These are phyloP conservation scores for Pelecanoides urinatrix DNA, from an alignment of 2,113 vertebrate species.

Conservation along the genomic window DNA sequence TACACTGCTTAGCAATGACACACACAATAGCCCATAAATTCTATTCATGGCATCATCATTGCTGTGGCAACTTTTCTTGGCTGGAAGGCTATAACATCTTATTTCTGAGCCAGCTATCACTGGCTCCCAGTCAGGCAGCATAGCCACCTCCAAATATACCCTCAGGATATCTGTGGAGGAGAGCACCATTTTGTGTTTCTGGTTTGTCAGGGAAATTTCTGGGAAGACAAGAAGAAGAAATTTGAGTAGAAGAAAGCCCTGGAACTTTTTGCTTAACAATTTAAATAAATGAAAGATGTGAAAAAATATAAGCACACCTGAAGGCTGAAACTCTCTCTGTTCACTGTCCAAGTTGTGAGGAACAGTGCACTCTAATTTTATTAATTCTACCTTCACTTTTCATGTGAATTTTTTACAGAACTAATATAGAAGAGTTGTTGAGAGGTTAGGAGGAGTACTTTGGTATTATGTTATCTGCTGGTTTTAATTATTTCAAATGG, in stretches of 20 bases:
- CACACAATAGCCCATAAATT: not conserved
- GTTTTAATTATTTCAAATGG: not conserved
- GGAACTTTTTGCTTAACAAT: not conserved
- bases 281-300: not conserved
- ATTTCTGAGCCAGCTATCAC: not conserved
- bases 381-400: not conserved
- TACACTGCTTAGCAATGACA: not conserved
- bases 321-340: not conserved
- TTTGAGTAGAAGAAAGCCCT: not conserved
- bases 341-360: not conserved
- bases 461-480: not conserved
- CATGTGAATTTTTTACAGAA: not conserved
- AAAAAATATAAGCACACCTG: not conserved
- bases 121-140: not conserved
- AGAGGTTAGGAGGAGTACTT: not conserved
- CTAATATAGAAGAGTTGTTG: not conserved
- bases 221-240: not conserved
- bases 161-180: not conserved
- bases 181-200: not conserved
- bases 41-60: not conserved
- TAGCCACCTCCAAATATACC: not conserved
- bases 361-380: not conserved
- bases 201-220: not conserved
- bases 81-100: not conserved
- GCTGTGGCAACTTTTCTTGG: not conserved